phyloP scores from a whole-genome alignment of 2,113 vertebrate genomes.

The Hyperopisus bebe region DNA sequence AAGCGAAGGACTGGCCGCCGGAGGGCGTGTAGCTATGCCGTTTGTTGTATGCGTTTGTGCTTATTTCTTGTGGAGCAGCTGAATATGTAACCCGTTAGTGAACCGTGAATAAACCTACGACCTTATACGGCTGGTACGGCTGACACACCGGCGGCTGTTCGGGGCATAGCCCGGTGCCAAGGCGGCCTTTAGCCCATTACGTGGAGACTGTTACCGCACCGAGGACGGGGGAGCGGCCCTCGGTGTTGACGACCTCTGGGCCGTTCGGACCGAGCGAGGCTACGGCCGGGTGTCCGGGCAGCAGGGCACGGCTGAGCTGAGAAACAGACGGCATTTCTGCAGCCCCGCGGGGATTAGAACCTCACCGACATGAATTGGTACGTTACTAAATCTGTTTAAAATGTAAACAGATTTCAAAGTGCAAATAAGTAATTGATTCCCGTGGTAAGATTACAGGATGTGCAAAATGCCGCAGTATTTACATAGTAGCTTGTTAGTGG shows the following conservation, averaged over 20 bases:
- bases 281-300: not conserved
- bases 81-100: not conserved
- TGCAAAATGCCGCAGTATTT: not conserved
- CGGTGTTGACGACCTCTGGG: not conserved
- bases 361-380: not conserved
- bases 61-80: not conserved
- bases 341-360: not conserved
- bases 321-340: not conserved
- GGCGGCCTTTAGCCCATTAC: not conserved
- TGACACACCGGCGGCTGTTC: not conserved
- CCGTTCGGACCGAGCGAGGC: not conserved
- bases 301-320: not conserved
- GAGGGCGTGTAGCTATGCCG: not conserved
- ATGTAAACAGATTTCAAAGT: not conserved
- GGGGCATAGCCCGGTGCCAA: not conserved
- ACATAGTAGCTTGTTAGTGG: not conserved
- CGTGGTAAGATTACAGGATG: not conserved
- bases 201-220: too few relatives aligned
- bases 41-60: not conserved
- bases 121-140: not conserved
- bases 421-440: not conserved
- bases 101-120: not conserved
- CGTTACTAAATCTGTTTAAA: not conserved
- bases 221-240: too few relatives aligned
- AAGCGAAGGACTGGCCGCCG: not conserved